Evolutionary conservation across 2,888 invertebrate genomes (phyloP), one percentile per base, ranked within the genome.

Genomic region (Eupithecia inturbata): DNA sequence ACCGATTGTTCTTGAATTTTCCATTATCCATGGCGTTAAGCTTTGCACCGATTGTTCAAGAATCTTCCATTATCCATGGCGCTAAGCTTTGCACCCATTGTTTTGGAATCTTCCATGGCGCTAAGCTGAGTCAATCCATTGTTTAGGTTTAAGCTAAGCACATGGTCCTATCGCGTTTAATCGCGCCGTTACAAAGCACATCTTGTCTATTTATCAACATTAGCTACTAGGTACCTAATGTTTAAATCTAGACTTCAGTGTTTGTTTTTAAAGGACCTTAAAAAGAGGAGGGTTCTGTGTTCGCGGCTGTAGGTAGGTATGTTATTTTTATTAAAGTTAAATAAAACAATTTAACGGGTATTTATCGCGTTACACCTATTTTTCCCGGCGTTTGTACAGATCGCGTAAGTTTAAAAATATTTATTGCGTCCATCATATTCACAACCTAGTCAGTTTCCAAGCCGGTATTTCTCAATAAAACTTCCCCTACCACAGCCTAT

Each of bases 121-220:
- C n/a, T 33, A 63, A 66, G 66, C 49, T 39, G 26, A 71, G 36
- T 12, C 39, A 57, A 66, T 57, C 26, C 33, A 57, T 36, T 28
- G 33, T 60, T 45, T 72, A 33, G 69, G 66, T 39, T 14, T 22
- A 62, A 45, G 68, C 57, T 66, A 19, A 63, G 12, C 19, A 63
- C 33, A 33, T 19, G 9, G 19, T 31, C 28, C 31, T 53, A 53
- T 53, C 53, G 53, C 22, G 12, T 53, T 53, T 53, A 53, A 53
- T 49, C 26, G 28, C 26, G 36, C 19, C 53, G 66, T 74, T 66
- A 74, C 45, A 71, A 68, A 68, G 41, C 31, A 45, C 60, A 60
- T 69, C 26, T 41, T 64, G 64, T 57, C 71, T 45, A 71, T 74
- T 68, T 60, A 71, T 74, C 68, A 71, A 66, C 60, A 71, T 68